Evolutionary conservation across 53 echinoderm and acorn worm genomes (phyloP).

Genomic region (Antedon mediterranea): DNA sequence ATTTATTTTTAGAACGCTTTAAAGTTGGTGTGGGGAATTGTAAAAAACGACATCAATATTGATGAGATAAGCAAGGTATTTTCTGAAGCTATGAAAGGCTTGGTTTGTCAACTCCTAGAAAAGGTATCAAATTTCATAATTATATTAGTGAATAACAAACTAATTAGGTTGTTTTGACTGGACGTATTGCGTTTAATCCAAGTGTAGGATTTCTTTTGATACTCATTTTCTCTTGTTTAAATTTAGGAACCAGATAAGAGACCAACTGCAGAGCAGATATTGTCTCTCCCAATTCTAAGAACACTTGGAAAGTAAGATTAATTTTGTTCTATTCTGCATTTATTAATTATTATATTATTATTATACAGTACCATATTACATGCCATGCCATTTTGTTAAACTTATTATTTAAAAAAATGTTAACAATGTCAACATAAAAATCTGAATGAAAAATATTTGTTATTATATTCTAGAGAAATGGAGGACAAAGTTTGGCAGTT

Average conservation of each 20-base stretch:
- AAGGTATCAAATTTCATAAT: too few species aligned
- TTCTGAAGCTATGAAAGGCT: slow-evolving; percentile 45
- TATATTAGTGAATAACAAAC: too few species aligned
- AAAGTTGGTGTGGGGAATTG: slow-evolving; percentile 88
- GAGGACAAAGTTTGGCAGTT: slow-evolving; percentile 48
- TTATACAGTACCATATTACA: too few species aligned
- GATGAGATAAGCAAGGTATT: slow-evolving; percentile 45
- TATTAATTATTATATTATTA: too few species aligned
- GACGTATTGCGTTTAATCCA: too few species aligned
- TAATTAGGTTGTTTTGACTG: too few species aligned
- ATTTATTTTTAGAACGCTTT: slow-evolving; percentile 47
- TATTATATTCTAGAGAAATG: slow-evolving; percentile 19
- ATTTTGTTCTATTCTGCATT: too few species aligned
- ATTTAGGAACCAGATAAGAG: slow-evolving; percentile 61
- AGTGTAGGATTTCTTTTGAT: too few species aligned
- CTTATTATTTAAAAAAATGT: too few species aligned
- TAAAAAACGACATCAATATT: slow-evolving; percentile 61
- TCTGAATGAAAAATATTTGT: neutral
- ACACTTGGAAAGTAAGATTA: neutral
- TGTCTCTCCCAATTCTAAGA: slow-evolving; percentile 31
- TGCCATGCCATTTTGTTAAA: too few species aligned
- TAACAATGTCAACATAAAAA: neutral
- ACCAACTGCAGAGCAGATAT: slow-evolving; percentile 52
- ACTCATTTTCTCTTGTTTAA: neutral
- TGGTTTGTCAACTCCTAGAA: slow-evolving; percentile 57